Evolutionary conservation across 2,113 vertebrate genomes (phyloP), one percentile per base, ranked within the genome.

Genomic region (Brachionichthys hirsutus): DNA sequence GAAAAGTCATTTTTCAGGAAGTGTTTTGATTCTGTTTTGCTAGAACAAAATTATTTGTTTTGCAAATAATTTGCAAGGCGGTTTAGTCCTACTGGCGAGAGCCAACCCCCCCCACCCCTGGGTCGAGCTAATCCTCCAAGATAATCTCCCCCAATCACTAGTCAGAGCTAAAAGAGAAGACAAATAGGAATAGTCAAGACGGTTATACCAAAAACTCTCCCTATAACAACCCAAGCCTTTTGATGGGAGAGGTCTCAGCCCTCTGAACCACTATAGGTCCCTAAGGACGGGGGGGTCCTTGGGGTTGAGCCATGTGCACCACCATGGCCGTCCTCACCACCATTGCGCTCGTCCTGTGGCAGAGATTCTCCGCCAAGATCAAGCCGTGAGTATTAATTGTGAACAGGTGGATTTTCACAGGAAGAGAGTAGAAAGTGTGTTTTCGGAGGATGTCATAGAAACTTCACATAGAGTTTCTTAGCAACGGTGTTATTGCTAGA

Each of bases 261-360:
- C 46, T 70, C 18, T 79, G 48, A 67, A 60, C 10, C 43, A n/a
- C 1, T 38, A 40, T 42, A 45, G 9, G 54, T 44, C 67, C 55
- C 54, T 50, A 12, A 58, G 43, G 66, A 52, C 24, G 43, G 48
- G 54, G 9, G 24, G 62, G 42, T 58, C 77, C 47, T 56, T 40
- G 56, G 20, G 36, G 40, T 12, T 20, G 58, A 65, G 84, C 69
- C 84, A 92, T 92, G 90, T 92, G 91, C 51, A 91, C 90, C 53
- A 91, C 90, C 0, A 68, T 89, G 72, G 70, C 85, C 82, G 89
- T 91, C 45, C 86, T 91, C 65, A 89, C 80, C 72, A 86, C 85
- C 67, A 77, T 91, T n/a, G 89, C 82, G 2, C 45, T 81, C 51
- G 22, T 84, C 41, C 44, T 84, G 62, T 55, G 78, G 10, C 80